Conservation (phyloP, 2,888 invertebrate genomes). For the Idaea aversata region DNA sequence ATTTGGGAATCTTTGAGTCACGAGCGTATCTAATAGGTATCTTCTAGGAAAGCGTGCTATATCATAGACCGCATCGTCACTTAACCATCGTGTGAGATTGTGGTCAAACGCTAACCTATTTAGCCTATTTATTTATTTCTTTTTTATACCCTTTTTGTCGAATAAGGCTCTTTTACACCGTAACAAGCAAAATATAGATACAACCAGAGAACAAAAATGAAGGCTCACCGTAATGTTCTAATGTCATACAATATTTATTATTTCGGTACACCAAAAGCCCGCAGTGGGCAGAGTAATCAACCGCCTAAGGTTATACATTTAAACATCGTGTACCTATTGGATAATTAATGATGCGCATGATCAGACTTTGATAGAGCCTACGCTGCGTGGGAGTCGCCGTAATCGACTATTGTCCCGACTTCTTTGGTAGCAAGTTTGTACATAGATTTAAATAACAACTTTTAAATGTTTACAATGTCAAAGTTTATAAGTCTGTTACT, state of each 20-base stretch:
- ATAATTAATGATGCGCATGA: not conserved
- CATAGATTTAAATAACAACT: not conserved
- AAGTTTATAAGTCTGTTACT: too few relatives aligned
- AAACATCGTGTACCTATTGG: not conserved
- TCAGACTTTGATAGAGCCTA: not conserved
- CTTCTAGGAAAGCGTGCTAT: too few relatives aligned
- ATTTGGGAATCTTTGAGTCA: too few relatives aligned
- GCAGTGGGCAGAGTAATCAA: not conserved
- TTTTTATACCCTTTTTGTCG: too few relatives aligned
- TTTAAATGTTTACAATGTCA: not conserved
- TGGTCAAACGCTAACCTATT: too few relatives aligned
- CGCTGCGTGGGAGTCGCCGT: not conserved
- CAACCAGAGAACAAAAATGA: too few relatives aligned
- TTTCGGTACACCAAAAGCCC: not conserved
- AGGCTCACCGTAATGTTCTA: not conserved
- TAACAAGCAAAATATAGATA: too few relatives aligned
- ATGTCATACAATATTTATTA: not conserved
- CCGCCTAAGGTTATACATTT: not conserved
- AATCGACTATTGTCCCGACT: not conserved
- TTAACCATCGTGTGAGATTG: too few relatives aligned
- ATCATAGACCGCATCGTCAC: too few relatives aligned
- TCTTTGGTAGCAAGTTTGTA: not conserved
- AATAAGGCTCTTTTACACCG: too few relatives aligned
- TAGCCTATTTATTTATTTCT: too few relatives aligned
- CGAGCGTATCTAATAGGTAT: too few relatives aligned